A percentile compares a stretch with the other conserved stretches of the same genome.
These are phyloP conservation scores for crab-eating macaque (Macaca fascicularis) DNA, from an alignment of 2,113 vertebrate species.

Conservation along the genomic window DNA sequence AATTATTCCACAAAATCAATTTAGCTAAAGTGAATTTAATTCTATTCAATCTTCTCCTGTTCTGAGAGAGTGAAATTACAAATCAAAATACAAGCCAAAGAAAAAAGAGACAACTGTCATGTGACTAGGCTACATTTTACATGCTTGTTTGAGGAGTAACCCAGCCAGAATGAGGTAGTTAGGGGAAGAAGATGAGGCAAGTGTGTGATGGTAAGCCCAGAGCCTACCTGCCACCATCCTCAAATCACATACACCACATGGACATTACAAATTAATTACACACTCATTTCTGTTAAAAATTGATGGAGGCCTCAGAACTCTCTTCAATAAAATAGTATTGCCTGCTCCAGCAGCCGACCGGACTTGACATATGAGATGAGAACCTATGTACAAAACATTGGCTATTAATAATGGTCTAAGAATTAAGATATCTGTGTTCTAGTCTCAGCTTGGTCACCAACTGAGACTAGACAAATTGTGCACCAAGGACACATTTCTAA, in stretches of 20 bases:
- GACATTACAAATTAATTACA: neutral
- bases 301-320: neutral
- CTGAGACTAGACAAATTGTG: neutral
- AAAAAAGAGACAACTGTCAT: neutral
- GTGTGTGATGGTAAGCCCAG: neutral
- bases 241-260: rapidly evolving
- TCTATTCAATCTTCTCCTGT: neutral
- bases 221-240: neutral
- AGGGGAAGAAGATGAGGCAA: neutral
- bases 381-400: neutral
- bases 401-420: neutral
- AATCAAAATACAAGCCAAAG: neutral
- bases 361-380: neutral
- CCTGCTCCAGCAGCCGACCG: neutral
- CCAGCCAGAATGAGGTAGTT: neutral
- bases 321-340: neutral
- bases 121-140: neutral
- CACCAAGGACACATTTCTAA: neutral
- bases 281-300: neutral
- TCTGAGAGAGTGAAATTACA: neutral
- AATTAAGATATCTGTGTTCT: neutral
- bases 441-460: neutral
- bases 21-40: slow-evolving; percentile 21
- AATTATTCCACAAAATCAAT: neutral
- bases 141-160: neutral